Evolutionary conservation across 2,113 vertebrate species (phyloP).

Genomic region (Macquaria australasica): DNA sequence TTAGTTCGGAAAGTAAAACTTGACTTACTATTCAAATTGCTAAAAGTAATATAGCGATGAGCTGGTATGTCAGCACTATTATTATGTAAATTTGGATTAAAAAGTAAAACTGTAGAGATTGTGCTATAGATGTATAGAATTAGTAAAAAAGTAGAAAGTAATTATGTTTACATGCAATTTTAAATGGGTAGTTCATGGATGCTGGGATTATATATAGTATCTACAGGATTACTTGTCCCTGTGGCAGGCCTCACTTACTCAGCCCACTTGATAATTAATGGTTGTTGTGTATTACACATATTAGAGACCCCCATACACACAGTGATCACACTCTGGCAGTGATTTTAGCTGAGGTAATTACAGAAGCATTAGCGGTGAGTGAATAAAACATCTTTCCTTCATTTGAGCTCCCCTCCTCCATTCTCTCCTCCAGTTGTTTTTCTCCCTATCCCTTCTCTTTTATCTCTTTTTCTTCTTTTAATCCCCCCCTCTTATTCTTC

Average conservation of each 20-base stretch:
- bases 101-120: not conserved
- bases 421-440: constrained; percentile 11
- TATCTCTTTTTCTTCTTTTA: constrained; percentile 8
- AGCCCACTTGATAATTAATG: constrained; percentile 52
- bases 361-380: constrained; percentile 60
- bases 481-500: constrained; percentile 12
- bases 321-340: constrained; percentile 38
- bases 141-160: not conserved
- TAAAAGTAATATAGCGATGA: not conserved
- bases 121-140: not conserved
- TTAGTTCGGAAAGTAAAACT: not conserved
- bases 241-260: constrained; percentile 16
- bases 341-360: constrained; percentile 64
- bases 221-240: constrained; percentile 10
- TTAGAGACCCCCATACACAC: constrained; percentile 18
- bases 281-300: constrained; percentile 30
- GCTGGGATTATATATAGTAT: not conserved
- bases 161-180: not conserved
- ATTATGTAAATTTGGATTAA: not conserved
- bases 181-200: not conserved
- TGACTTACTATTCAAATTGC: too few species aligned
- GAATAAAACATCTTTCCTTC: constrained; percentile 67
- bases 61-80: not conserved
- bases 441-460: not conserved
- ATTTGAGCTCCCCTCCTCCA: constrained; percentile 50